Conservation (phyloP, 2,888 invertebrate genomes). For the Helobdella robusta region DNA sequence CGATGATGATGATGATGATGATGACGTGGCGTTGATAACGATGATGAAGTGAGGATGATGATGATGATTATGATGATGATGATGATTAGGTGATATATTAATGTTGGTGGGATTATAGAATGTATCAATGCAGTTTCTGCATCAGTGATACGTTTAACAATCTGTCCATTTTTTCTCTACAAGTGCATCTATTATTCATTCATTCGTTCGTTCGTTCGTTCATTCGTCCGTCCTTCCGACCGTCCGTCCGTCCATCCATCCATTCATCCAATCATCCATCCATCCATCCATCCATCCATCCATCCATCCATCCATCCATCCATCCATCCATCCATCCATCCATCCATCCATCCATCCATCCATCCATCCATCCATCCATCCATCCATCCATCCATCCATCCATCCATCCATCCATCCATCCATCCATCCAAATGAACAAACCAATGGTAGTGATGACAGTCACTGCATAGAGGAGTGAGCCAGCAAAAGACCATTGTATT, state of each 20-base stretch:
- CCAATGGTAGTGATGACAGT: conserved; percentile 79
- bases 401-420: conserved; percentile 6
- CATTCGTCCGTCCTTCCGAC: no score
- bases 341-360: not conserved
- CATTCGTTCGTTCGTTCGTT: no score
- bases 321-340: not conserved
- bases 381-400: not conserved
- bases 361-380: not conserved
- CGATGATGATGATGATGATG: conserved; percentile 13
- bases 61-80: conserved; percentile 28
- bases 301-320: not conserved
- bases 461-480: conserved; percentile 71
- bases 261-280: not conserved
- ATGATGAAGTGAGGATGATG: conserved; percentile 29
- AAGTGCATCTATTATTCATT: no score
- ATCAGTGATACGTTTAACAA: no score
- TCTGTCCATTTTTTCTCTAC: no score
- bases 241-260: not conserved
- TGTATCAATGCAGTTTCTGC: not conserved
- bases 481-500: conserved; percentile 74
- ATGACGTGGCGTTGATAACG: conserved; percentile 16
- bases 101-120: conserved; percentile 8
- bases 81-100: conserved; percentile 25
- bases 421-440: conserved; percentile 46
- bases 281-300: not conserved